Evolutionary conservation across 2,797 vertebrate species (phyloP).

Genomic region (Serranus cabrilla): DNA sequence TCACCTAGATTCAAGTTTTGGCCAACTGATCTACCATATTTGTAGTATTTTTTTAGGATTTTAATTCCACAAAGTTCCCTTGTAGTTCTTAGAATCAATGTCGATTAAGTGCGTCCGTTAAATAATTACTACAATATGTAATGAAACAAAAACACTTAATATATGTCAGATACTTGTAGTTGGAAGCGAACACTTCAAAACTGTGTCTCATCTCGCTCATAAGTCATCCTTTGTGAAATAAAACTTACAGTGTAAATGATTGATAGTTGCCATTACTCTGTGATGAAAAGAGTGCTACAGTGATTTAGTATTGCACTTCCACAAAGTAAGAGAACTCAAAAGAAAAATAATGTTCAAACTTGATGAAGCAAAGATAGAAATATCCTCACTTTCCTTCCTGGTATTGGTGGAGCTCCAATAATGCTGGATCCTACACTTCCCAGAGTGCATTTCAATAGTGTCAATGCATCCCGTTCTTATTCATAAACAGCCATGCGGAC

Average conservation of each 20-base stretch:
- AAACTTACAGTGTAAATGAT: constrained; percentile 16
- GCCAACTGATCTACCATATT: too few species aligned
- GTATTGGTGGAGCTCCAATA: not conserved
- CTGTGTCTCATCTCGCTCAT: not conserved
- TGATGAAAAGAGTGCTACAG: constrained; percentile 2
- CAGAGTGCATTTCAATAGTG: not conserved
- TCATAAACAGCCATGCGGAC: not conserved
- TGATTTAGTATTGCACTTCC: not conserved
- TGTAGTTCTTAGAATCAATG: not conserved
- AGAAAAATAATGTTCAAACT: not conserved
- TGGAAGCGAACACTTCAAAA: too few species aligned
- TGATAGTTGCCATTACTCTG: not conserved
- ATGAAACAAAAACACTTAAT: not conserved
- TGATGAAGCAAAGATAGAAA: not conserved
- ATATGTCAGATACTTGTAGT: not conserved
- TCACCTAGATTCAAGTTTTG: too few species aligned
- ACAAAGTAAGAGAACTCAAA: not conserved
- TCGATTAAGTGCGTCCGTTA: not conserved
- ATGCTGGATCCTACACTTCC: not conserved
- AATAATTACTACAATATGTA: not conserved
- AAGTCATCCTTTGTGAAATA: not conserved
- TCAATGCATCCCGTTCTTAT: not conserved
- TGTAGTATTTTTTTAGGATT: too few species aligned
- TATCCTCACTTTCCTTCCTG: not conserved
- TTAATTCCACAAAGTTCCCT: too few species aligned